Base-by-base conservation (phyloP, 2,888 invertebrate species). In the Willowsia nigromaculata region DNA sequence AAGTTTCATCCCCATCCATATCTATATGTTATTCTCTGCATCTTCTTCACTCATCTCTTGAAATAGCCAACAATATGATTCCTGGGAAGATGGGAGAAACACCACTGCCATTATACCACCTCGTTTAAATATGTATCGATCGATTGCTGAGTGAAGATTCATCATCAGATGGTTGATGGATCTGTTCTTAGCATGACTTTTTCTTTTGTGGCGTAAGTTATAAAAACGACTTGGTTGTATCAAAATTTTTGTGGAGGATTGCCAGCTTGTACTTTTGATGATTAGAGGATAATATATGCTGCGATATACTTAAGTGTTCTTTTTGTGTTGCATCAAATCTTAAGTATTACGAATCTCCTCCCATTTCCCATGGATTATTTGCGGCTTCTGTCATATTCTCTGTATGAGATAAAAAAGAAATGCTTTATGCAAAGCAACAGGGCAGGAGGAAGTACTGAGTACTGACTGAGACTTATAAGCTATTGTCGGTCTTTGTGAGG, bases 161-260 rank as follows among this genome's bases (percentile, higher is more conserved):
- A 87, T 87, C 87, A 87, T 87, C 87, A 87, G 81, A 71, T 87
- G 87, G 68, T 81, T 87, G 87, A 87, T 87, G 81, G 87, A 87
- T 87, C 81, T 87, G 71, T 87, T 87, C 71, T 62, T 86, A 37
- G 81, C 87, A 81, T 81, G 87, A 87, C 68, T 81, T 53, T 43
- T 81, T 59, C 56, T 47, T 56, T 65, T 68, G 50, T 87, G 85
- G 30, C 33, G 68, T 40, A 59, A 25, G 40, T 40, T 40, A n/a
- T 7, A 13, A 68, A 68, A 68, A 40, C 37, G n/a, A 65, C 15
- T 33, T 33, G n/a, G 30, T 22, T 25, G 22, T 22, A 4, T 11
- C 25, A 9, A 27, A 9, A 68, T n/a, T n/a, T 30, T 62, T 62
- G 33, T 80, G 37, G 27, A 56, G 18, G 22, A 80, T 7, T 33